phyloP scores from a whole-genome alignment of 1,140 invertebrate species.

The Colletes gigas region DNA sequence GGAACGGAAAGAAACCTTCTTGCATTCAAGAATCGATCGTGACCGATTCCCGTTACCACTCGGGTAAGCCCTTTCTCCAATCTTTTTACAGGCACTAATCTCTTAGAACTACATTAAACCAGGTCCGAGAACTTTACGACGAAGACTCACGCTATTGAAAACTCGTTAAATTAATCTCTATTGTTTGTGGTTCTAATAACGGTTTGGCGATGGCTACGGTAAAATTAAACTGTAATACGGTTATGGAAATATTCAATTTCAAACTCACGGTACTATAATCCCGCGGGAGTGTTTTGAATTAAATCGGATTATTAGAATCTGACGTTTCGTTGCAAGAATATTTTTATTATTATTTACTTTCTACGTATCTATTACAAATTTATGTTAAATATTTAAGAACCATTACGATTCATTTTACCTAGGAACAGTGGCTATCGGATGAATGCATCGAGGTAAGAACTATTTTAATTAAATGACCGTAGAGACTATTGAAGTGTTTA shows the following conservation, averaged over 20 bases:
- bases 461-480: too few relatives aligned
- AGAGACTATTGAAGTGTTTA: too few relatives aligned
- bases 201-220: too few relatives aligned
- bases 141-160: not conserved
- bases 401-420: too few relatives aligned
- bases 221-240: too few relatives aligned
- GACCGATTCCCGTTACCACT: conserved; percentile 62
- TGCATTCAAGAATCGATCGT: conserved; percentile 73
- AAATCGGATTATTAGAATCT: not conserved
- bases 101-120: not conserved
- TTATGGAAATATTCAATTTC: too few relatives aligned
- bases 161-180: not conserved
- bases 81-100: not conserved
- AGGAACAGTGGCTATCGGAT: too few relatives aligned
- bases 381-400: too few relatives aligned
- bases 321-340: not conserved
- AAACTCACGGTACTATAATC: not conserved
- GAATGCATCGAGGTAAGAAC: too few relatives aligned
- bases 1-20: conserved; percentile 79
- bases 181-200: not conserved
- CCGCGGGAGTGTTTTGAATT: not conserved
- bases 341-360: too few relatives aligned
- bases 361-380: too few relatives aligned
- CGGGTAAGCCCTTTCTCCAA: conserved; percentile 55
- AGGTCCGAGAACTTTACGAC: not conserved